Evolutionary conservation across 2,888 invertebrate genomes (phyloP).

Genomic region (Drosophila neoperkinsi): DNA sequence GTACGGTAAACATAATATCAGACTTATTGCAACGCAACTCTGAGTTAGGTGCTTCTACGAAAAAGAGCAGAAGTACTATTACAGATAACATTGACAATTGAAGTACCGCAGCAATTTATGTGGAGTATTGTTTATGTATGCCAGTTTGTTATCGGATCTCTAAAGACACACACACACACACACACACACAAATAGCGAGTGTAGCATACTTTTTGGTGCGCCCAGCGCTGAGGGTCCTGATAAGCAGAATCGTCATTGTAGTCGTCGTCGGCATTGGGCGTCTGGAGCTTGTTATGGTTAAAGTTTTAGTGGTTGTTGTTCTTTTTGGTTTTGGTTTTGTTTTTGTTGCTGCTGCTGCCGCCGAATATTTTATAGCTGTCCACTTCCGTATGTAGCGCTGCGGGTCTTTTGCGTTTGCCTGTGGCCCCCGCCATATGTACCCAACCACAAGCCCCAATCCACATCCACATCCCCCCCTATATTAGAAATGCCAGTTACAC

Average conservation of each 20-base stretch:
- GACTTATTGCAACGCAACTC: not conserved
- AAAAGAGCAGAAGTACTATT: not conserved
- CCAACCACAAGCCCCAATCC: not conserved
- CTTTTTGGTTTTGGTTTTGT: constrained; percentile 3
- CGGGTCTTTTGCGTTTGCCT: not conserved
- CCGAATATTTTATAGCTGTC: constrained; percentile 69
- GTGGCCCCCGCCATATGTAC: not conserved
- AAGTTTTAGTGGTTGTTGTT: constrained; percentile 51
- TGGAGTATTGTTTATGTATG: constrained; percentile 68
- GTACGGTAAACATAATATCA: constrained; percentile 1
- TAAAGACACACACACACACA: constrained; percentile 17
- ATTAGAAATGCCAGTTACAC: constrained; percentile 27
- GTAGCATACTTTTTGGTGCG: constrained; percentile 54
- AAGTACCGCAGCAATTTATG: constrained; percentile 61
- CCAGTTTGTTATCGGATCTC: constrained; percentile 56
- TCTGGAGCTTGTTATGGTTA: constrained; percentile 62
- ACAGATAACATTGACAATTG: constrained; percentile 32
- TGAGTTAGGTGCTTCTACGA: not conserved
- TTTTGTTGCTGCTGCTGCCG: constrained; percentile 25
- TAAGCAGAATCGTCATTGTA: constrained; percentile 46
- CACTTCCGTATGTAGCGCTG: constrained; percentile 45
- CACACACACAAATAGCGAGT: constrained; percentile 7
- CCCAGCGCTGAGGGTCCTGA: constrained; percentile 41
- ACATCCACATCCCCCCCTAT: not conserved
- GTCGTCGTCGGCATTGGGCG: constrained; percentile 20